Conservation (phyloP, 2,888 invertebrate species). For the Odontocolon sp. region DNA sequence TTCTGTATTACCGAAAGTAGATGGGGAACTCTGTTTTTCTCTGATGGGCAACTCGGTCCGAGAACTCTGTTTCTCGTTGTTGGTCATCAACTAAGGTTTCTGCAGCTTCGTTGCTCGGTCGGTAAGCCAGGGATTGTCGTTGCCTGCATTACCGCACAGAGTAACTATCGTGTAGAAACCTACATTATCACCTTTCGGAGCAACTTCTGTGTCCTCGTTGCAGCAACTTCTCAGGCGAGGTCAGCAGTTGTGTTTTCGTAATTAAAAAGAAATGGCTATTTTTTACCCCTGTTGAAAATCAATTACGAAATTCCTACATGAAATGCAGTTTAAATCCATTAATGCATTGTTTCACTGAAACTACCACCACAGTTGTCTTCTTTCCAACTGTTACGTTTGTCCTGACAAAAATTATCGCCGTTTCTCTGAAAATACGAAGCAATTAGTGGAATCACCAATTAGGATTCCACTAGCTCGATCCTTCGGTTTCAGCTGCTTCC, state of each 20-base stretch:
- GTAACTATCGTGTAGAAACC: neutral
- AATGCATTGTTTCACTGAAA: no score
- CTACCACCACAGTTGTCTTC: no score
- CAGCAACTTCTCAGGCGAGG: neutral
- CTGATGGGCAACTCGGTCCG: no score
- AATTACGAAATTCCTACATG: neutral
- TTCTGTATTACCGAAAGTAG: neutral
- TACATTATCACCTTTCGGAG: neutral
- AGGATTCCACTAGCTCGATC: constrained; percentile 1
- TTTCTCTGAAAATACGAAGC: constrained; percentile 26
- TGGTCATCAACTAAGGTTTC: neutral
- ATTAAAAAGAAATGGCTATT: neutral
- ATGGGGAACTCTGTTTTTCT: neutral
- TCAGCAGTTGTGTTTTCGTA: neutral
- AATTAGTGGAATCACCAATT: constrained; percentile 51
- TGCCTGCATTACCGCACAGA: neutral
- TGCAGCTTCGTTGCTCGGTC: neutral
- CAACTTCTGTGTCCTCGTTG: neutral
- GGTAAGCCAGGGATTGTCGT: neutral
- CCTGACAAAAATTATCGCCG: constrained; percentile 23
- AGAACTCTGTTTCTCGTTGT: no score
- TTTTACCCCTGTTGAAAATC: neutral
- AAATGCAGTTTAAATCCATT: neutral
- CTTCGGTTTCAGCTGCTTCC: constrained; percentile 19
- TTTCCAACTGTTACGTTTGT: neutral